phyloP scores from a whole-genome alignment of 2,797 vertebrate genomes.

The Ctenochaetus hawaiiensis region DNA sequence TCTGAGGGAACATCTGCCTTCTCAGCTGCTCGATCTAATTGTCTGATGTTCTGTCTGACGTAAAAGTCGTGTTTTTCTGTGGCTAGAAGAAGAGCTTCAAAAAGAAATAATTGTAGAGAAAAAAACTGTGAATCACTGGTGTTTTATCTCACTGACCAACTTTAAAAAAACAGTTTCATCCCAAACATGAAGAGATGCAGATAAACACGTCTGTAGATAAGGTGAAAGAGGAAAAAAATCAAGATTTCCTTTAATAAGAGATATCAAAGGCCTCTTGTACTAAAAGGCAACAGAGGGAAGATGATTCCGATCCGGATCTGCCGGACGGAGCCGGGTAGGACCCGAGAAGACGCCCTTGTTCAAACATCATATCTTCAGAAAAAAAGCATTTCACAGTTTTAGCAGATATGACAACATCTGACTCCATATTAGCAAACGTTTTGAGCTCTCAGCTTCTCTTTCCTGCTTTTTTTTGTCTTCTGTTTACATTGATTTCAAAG shows the following conservation, averaged over 20 bases:
- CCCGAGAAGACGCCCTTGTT: background rate
- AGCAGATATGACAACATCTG: background rate
- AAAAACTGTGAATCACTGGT: background rate
- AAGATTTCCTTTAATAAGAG: background rate
- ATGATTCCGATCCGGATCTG: background rate
- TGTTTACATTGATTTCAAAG: slow-evolving; percentile 37
- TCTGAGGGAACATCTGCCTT: slow-evolving; percentile 39
- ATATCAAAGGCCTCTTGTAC: background rate
- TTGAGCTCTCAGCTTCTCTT: slow-evolving; percentile 12
- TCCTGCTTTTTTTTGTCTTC: background rate
- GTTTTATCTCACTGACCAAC: slow-evolving; percentile 18
- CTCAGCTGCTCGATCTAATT: slow-evolving; percentile 26
- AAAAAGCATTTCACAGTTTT: background rate
- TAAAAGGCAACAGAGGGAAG: background rate
- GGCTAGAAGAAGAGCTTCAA: slow-evolving; percentile 13
- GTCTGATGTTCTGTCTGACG: slow-evolving; percentile 14
- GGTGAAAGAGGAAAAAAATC: background rate
- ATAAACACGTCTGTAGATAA: slow-evolving; percentile 5
- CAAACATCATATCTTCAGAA: background rate
- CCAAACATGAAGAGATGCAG: background rate
- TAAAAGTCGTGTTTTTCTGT: background rate
- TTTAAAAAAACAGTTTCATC: background rate
- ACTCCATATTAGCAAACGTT: slow-evolving; percentile 5
- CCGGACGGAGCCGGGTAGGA: background rate
- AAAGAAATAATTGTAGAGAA: background rate